Evolutionary conservation across 1,140 invertebrate species (phyloP).

Genomic region (Hetaerina americana): DNA sequence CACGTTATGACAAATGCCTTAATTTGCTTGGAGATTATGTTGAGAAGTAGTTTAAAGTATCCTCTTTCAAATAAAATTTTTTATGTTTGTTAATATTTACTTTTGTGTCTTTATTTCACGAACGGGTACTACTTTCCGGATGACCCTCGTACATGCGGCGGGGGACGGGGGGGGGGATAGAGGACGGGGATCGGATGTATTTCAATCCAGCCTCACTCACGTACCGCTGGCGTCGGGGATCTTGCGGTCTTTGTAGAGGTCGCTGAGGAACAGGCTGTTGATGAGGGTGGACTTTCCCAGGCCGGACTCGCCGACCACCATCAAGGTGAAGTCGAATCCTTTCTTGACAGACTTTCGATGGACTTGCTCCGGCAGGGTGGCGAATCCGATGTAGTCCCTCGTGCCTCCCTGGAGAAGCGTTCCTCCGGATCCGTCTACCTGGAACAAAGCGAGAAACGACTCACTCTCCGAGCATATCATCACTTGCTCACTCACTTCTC

Average conservation of each 20-base stretch:
- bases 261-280: conserved; percentile 94
- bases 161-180: not conserved
- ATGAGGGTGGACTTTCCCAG: conserved; percentile 96
- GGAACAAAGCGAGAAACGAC: not conserved
- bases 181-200: not conserved
- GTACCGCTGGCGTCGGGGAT: conserved; percentile 73
- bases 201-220: not conserved
- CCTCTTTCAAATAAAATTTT: too few species aligned
- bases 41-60: too few species aligned
- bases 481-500: too few species aligned
- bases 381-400: conserved; percentile 79
- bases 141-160: too few species aligned
- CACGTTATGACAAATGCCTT: too few species aligned
- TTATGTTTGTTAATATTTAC: too few species aligned
- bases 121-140: too few species aligned
- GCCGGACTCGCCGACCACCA: conserved; percentile 96
- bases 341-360: conserved; percentile 93
- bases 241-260: conserved; percentile 79
- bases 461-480: not conserved
- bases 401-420: not conserved
- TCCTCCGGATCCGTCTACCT: not conserved
- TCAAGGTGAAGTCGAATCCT: conserved; percentile 94
- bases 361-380: conserved; percentile 92
- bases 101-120: too few species aligned
- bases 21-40: too few species aligned